phyloP scores from a whole-genome alignment of 35 echinoderm and acorn worm genomes.

The Eucidaris tribuloides region DNA sequence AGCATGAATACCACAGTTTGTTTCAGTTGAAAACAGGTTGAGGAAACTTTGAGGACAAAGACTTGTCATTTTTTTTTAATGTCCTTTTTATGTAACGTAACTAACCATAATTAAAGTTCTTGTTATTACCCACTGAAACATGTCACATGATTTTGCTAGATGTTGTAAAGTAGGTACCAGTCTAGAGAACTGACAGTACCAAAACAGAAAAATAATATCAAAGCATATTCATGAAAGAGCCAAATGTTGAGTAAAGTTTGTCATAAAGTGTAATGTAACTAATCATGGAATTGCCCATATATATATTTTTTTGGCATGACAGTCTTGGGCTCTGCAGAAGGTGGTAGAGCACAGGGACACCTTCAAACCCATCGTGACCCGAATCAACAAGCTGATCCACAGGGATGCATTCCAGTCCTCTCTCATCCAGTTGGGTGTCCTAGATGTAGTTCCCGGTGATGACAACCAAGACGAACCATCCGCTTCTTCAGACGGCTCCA shows the following conservation, averaged over 20 bases:
- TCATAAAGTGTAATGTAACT: not conserved
- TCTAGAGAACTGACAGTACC: not conserved
- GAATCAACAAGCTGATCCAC: conserved; percentile 8
- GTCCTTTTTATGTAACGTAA: too few relatives aligned
- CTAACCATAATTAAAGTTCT: too few relatives aligned
- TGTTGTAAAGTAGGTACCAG: not conserved
- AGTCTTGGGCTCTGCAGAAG: conserved; percentile 36
- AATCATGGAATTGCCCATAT: too few relatives aligned
- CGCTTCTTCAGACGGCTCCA: not conserved
- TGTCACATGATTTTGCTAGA: not conserved
- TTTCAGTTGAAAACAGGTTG: too few relatives aligned
- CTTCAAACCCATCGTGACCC: conserved; percentile 13
- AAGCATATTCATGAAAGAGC: not conserved
- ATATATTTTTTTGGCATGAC: not conserved
- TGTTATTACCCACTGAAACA: too few relatives aligned
- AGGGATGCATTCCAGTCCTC: conserved; percentile 12
- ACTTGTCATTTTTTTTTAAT: too few relatives aligned
- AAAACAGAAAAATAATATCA: not conserved
- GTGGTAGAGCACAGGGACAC: not conserved
- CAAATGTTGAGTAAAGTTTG: not conserved
- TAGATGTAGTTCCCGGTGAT: not conserved
- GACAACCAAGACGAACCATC: not conserved
- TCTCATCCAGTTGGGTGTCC: conserved; percentile 2
- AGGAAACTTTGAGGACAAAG: too few relatives aligned
- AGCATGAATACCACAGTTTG: too few relatives aligned